These are phyloP conservation scores for Agrotis clavis DNA, from an alignment of 2,888 invertebrate species.

Conservation along the genomic window DNA sequence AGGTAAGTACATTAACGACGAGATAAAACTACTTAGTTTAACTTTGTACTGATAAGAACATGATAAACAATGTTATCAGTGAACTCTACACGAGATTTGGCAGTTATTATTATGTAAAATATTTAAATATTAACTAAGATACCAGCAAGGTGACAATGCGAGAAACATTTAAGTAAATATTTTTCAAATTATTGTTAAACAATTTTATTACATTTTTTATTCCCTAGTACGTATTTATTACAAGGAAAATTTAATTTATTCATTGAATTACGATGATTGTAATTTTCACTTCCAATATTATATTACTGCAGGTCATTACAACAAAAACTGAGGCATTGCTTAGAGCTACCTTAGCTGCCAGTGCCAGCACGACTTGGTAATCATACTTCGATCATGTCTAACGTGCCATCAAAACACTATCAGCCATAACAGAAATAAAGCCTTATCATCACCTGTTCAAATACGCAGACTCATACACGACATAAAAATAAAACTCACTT, in stretches of 20 bases:
- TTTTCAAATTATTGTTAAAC: neutral
- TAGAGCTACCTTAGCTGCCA: neutral
- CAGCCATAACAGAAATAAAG: conserved; percentile 66
- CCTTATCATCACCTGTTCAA: conserved; percentile 78
- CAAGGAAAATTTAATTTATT: neutral
- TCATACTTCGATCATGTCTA: conserved; percentile 33
- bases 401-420: conserved; percentile 45
- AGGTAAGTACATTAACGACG: conserved; percentile 26
- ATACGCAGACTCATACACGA: conserved; percentile 80
- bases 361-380: conserved; percentile 17
- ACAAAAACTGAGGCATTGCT: neutral
- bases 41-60: conserved; percentile 53
- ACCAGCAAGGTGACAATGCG: neutral
- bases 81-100: conserved; percentile 35
- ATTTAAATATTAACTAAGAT: neutral
- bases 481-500: conserved; percentile 56
- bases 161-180: neutral
- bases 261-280: neutral
- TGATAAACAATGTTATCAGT: conserved; percentile 58
- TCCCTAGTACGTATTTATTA: neutral
- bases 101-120: conserved; percentile 30
- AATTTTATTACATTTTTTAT: no score
- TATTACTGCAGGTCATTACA: neutral
- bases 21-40: conserved; percentile 60
- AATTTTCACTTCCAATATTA: neutral